Evolutionary conservation across 2,888 invertebrate species (phyloP), one percentile per base, ranked within the genome.

Genomic region (Brachyptera risi): DNA sequence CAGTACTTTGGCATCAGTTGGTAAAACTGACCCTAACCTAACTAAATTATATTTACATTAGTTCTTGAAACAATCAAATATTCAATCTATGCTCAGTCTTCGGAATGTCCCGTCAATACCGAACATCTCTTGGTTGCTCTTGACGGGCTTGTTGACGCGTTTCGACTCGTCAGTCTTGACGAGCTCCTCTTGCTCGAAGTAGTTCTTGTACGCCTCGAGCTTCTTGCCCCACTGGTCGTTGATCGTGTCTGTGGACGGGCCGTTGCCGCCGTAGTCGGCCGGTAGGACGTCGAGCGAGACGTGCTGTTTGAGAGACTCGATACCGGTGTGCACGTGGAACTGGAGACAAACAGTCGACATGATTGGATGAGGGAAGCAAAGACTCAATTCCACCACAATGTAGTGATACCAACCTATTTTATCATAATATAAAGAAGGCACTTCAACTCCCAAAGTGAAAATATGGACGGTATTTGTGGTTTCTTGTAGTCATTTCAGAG

Each of bases 151-250:
- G 44, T 90, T 92, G 0, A 89, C 89, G 71, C 92, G 83, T 63
- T 90, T 83, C 0, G 86, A 76, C 73, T 92, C 92, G 68, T 90
- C 88, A 11, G 90, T 86, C 72, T 90, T 90, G 35, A 87, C 75
- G 44, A 80, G 79, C 71, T 91, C 91, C 70, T 92, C 90, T 65
- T 85, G 86, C 68, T 85, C 79, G 73, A 92, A 92, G 91, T 91
- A 92, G 21, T 83, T 84, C 40, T 83, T 83, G 74, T 90, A 88
- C 69, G 82, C 88, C 66, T 84, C 85, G 67, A 92, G 70, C 71
- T 89, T 90, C 72, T 88, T 83, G 66, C 87, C 82, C 92, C 92
- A 92, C 58, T 85, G 79, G 59, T 86, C 79, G 68, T 76, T 65
- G 2, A 83, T 70, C 40, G 75, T 70, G 11, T 78, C 76, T 54